Evolutionary conservation across 2,888 invertebrate genomes (phyloP), one percentile per base, ranked within the genome.

Genomic region (Eupithecia tripunctaria): DNA sequence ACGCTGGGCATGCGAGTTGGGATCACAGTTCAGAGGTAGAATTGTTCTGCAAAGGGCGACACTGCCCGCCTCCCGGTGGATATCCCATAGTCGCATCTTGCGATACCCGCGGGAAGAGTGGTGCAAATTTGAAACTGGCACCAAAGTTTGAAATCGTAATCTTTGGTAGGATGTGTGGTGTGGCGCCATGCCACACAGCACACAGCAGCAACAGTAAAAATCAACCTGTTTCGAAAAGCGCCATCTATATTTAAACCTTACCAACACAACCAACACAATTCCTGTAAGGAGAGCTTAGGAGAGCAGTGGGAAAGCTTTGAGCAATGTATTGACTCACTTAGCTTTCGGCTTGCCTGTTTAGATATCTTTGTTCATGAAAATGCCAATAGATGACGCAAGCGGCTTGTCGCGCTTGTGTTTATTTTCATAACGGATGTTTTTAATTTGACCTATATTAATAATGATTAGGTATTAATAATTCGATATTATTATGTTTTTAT

Each of bases 301-400:
- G n/a, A n/a, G n/a, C n/a, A n/a, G n/a, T n/a, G 47, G 2, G 8
- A 7, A 21, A 51, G 47, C 47, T 21, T 51, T 1, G 2, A 10
- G 3, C 47, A 21, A n/a, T n/a, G n/a, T n/a, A 12, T 56, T 12
- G 25, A 21, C 25, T 56, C 25, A 21, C 47, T 6, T 21, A 21
- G 47, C 47, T n/a, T 51, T 51, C 47, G 47, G 47, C n/a, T 47
- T n/a, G 47, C 21, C 21, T 21, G 51, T 21, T 21, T 21, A 2
- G 6, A 8, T 56, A 56, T 56, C 21, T 56, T 21, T 14, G 56
- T 56, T 56, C 56, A 56, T 56, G 56, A 25, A 56, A 56, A 56
- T 56, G 56, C 25, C 56, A 56, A 56, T 56, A 56, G 56, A 56
- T 56, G 56, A 25, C 56, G 56, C 56, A 25, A 56, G 3, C 25